phyloP scores from a whole-genome alignment of 1,140 invertebrate genomes.

The Telenomus remus region DNA sequence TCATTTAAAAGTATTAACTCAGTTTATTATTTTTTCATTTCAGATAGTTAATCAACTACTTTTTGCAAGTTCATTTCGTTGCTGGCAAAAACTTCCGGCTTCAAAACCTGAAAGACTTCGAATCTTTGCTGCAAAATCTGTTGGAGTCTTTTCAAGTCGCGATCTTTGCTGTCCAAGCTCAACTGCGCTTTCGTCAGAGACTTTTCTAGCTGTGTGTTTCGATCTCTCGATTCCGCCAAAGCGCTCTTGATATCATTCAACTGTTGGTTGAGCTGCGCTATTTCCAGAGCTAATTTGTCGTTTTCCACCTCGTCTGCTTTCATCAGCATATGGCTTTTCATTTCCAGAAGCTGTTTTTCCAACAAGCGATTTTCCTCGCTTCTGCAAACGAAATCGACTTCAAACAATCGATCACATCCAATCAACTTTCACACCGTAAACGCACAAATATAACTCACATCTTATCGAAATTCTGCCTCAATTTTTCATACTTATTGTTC shows the following conservation, averaged over 20 bases:
- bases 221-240: conserved; percentile 18
- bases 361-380: conserved; percentile 3
- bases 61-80: conserved; percentile 1
- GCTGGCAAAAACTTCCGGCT: conserved; percentile 7
- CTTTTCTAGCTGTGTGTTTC: conserved; percentile 33
- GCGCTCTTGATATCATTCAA: conserved; percentile 20
- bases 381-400: conserved; percentile 2
- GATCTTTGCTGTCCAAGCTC: conserved; percentile 21
- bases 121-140: conserved; percentile 21
- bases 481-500: conserved; percentile 22
- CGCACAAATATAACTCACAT: conserved; percentile 18
- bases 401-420: background rate
- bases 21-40: background rate
- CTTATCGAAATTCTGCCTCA: conserved; percentile 22
- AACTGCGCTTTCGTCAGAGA: conserved; percentile 14
- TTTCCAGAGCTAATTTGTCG: conserved; percentile 24
- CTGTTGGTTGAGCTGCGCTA: conserved; percentile 23
- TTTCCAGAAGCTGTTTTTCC: conserved; percentile 19
- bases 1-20: background rate
- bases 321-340: conserved; percentile 15
- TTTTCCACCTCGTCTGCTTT: conserved; percentile 15
- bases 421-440: no score
- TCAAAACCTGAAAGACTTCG: conserved; percentile 22
- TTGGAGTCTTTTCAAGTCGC: conserved; percentile 26
- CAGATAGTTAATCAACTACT: background rate